Evolutionary conservation across 2,113 vertebrate species (phyloP).

Genomic region (Misgurnus mizolepis): DNA sequence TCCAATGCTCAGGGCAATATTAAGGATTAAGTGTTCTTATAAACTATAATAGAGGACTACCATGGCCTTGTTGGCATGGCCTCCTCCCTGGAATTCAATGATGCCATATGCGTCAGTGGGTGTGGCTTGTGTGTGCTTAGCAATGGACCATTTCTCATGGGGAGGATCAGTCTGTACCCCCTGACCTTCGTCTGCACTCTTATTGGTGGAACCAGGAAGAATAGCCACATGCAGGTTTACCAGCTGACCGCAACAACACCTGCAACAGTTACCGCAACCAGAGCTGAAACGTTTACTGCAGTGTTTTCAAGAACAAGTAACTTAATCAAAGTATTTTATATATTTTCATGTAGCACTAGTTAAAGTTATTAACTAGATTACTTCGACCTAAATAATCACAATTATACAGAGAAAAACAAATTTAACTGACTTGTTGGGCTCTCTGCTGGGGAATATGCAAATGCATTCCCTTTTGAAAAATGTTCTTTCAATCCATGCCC

Average conservation of each 20-base stretch:
- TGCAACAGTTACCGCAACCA: conserved; percentile 52
- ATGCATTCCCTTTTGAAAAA: conserved; percentile 91
- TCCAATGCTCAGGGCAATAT: not conserved
- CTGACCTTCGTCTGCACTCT: conserved; percentile 77
- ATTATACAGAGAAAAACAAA: not conserved
- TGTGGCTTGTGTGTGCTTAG: conserved; percentile 86
- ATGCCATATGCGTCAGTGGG: conserved; percentile 89
- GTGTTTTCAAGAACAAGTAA: not conserved
- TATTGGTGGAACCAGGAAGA: conserved; percentile 73
- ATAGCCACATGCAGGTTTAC: conserved; percentile 82
- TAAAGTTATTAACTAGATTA: too few relatives aligned
- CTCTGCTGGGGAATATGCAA: conserved; percentile 87
- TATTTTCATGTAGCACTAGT: not conserved
- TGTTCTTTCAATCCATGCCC: conserved; percentile 91
- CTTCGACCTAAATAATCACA: too few relatives aligned
- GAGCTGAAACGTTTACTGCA: not conserved
- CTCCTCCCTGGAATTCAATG: conserved; percentile 93
- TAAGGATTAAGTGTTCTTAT: too few relatives aligned
- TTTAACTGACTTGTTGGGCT: conserved; percentile 80
- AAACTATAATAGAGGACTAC: conserved; percentile 66
- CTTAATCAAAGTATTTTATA: too few relatives aligned
- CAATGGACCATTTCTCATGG: conserved; percentile 85
- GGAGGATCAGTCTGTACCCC: conserved; percentile 77
- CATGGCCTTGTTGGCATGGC: conserved; percentile 92
- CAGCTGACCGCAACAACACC: conserved; percentile 92